These are phyloP conservation scores for Heliocidaris erythrogramma DNA, from an alignment of 35 echinoderm and acorn worm species.

Conservation along the genomic window DNA sequence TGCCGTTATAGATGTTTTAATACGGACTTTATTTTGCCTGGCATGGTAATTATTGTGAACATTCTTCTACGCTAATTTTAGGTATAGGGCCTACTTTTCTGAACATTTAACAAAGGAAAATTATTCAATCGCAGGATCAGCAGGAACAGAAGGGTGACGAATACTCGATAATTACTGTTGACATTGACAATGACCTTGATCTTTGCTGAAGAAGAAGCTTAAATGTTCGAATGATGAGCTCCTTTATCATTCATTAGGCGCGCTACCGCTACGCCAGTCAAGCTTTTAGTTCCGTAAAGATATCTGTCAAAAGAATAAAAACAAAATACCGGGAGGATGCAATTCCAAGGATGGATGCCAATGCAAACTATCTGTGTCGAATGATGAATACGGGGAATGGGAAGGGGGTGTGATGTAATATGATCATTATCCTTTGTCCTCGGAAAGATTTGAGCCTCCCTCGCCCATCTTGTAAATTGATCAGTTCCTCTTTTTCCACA, in stretches of 20 bases:
- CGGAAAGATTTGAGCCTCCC: neutral
- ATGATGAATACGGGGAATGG: neutral
- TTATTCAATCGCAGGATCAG: too few relatives aligned
- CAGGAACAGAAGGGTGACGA: neutral
- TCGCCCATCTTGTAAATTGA: neutral
- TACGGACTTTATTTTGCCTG: too few relatives aligned
- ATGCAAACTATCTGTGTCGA: neutral
- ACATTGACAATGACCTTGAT: neutral
- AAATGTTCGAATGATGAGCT: neutral
- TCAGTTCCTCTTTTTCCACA: neutral
- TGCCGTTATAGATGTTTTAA: too few relatives aligned
- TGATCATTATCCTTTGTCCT: neutral
- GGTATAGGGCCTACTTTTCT: too few relatives aligned
- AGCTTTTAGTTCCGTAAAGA: neutral
- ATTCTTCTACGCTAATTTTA: too few relatives aligned
- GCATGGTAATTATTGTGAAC: too few relatives aligned
- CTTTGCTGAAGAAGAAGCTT: neutral
- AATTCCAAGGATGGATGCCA: neutral
- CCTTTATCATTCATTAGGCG: neutral
- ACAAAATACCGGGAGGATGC: neutral
- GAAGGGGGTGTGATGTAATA: neutral
- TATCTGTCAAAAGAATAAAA: neutral
- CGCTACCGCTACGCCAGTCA: neutral
- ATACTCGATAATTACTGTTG: neutral
- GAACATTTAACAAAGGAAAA: too few relatives aligned